phyloP scores from a whole-genome alignment of 2,113 vertebrate genomes.

The Amia ocellicauda region DNA sequence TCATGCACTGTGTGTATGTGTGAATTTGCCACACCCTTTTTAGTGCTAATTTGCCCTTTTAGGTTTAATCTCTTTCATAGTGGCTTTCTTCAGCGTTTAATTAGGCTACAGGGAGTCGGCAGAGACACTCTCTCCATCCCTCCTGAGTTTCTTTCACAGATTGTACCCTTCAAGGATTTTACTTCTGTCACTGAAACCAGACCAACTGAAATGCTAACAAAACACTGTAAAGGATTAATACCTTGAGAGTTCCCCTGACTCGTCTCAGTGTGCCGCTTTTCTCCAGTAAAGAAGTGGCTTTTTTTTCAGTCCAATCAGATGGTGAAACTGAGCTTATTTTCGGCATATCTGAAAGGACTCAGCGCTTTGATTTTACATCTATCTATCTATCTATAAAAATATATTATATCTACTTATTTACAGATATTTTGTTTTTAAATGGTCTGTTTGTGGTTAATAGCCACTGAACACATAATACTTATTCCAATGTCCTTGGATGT shows the following conservation, averaged over 20 bases:
- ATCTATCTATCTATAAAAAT: too few relatives aligned
- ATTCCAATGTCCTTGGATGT: too few relatives aligned
- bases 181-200: slow-evolving; percentile 46
- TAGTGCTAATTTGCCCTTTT: slow-evolving; percentile 74
- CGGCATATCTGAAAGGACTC: too few relatives aligned
- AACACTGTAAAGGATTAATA: slow-evolving; percentile 38
- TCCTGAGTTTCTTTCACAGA: slow-evolving; percentile 44
- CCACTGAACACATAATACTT: too few relatives aligned
- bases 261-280: slow-evolving; percentile 24
- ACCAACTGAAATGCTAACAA: slow-evolving; percentile 34
- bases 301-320: not conserved
- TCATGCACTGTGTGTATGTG: slow-evolving; percentile 58
- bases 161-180: slow-evolving; percentile 46
- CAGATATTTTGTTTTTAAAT: too few relatives aligned
- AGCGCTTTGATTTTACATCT: too few relatives aligned
- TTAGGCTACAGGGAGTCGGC: slow-evolving; percentile 70
- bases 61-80: slow-evolving; percentile 69
- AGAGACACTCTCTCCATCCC: slow-evolving; percentile 42
- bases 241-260: slow-evolving; percentile 32
- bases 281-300: too few relatives aligned
- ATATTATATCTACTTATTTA: too few relatives aligned
- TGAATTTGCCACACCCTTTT: slow-evolving; percentile 63
- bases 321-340: too few relatives aligned
- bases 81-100: slow-evolving; percentile 67
- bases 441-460: too few relatives aligned